These are phyloP conservation scores for Poecile montanus DNA, from an alignment of 2,797 vertebrate species.

Conservation along the genomic window DNA sequence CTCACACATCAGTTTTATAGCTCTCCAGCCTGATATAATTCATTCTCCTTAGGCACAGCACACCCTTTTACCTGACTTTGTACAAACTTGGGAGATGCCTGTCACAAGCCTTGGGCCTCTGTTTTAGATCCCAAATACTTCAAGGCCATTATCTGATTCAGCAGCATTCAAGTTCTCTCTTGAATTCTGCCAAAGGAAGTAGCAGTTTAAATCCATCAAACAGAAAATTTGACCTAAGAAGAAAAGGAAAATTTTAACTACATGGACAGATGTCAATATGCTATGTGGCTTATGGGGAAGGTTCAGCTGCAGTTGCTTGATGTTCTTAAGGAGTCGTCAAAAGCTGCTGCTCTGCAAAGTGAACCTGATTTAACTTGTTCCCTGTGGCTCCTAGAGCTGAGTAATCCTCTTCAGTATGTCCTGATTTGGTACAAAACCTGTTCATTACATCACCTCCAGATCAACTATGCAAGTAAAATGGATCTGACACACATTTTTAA, in stretches of 20 bases:
- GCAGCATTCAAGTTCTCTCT: neutral
- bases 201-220: constrained; percentile 1
- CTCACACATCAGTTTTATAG: neutral
- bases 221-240: neutral
- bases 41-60: neutral
- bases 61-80: neutral
- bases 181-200: neutral
- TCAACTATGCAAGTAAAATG: neutral
- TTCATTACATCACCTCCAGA: constrained; percentile 19
- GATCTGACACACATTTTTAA: constrained; percentile 3
- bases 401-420: neutral
- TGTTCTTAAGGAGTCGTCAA: neutral
- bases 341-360: neutral
- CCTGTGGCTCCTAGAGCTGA: neutral
- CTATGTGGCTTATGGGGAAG: neutral
- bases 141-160: neutral
- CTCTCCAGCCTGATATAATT: neutral
- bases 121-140: neutral
- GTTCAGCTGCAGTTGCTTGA: neutral
- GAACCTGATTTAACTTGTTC: constrained; percentile 32
- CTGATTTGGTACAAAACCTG: constrained; percentile 1
- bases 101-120: neutral
- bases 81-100: neutral
- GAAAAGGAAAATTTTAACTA: neutral
- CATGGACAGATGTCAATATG: neutral